Base-by-base conservation (phyloP, 1,140 invertebrate genomes). In the Parasteatoda tepidariorum region DNA sequence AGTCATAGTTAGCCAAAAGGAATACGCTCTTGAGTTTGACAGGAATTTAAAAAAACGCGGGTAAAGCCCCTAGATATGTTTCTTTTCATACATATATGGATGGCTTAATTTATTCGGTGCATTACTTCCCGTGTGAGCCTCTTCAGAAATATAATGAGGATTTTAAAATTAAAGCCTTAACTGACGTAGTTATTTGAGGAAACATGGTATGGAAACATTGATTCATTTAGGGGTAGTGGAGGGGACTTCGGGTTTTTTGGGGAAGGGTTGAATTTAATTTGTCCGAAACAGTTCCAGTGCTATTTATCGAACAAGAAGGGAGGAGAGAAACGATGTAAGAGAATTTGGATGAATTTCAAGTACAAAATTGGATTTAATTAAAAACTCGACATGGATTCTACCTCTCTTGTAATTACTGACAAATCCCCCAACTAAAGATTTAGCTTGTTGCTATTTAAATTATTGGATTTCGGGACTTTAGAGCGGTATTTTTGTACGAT, bases 71-170 rank as follows among this genome's bases (percentile, higher is more conserved):
- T 73, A 73, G n/a, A n/a, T n/a, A n/a, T n/a, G n/a, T n/a, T n/a
- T n/a, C n/a, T n/a, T n/a, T 73, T 57, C 55, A 59, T 73, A 59
- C 59, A 73, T 73, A 73, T 54, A 73, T 73, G 70, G 70, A 54
- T 57, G 70, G 59, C 70, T 73, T 73, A 73, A 73, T 73, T 73
- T 73, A 73, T 73, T 57, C 48, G 70, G 48, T 26, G 54, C 48
- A 28, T 57, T 73, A 26, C 70, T 33, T 73, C 59, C 70, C 24
- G 48, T 59, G 55, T 73, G 24, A 68, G 66, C 54, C n/a, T n/a
- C 70, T 73, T 73, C 31, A 73, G 59, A 41, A 33, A 18, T 28
- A 54, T 73, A 73, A 73, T 73, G 70, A 73, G 70, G 70, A 73
- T 73, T 73, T 73, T 73, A 73, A 73, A 73, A 73, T 73, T 59